These are phyloP conservation scores for Apostichopus parvimensis DNA, from an alignment of 35 echinoderm and acorn worm species.

Conservation along the genomic window DNA sequence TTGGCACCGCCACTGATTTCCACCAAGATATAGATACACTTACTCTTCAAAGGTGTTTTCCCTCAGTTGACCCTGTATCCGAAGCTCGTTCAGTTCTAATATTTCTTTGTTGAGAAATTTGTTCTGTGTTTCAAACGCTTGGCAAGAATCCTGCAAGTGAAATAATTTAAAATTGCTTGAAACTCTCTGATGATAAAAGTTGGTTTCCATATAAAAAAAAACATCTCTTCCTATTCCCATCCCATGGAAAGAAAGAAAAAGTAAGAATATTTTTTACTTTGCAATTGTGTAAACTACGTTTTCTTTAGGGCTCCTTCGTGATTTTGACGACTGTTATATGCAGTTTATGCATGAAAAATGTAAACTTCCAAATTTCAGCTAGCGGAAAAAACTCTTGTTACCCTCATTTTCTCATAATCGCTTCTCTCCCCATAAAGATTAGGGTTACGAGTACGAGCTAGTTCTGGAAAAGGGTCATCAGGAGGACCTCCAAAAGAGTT, in stretches of 20 bases:
- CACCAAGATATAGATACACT: slow-evolving; percentile 24
- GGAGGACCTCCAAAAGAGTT: not conserved
- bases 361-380: too few relatives aligned
- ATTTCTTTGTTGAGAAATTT: slow-evolving; percentile 99
- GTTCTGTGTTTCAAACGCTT: slow-evolving; percentile 95
- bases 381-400: not conserved
- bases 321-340: too few relatives aligned
- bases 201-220: not conserved
- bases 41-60: slow-evolving; percentile 81
- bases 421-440: slow-evolving; percentile 48
- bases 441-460: not conserved
- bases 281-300: too few relatives aligned
- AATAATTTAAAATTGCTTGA: not conserved
- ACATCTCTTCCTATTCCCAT: not conserved
- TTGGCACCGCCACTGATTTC: too few relatives aligned
- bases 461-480: not conserved
- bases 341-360: too few relatives aligned
- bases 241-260: not conserved
- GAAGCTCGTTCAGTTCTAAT: slow-evolving; percentile 86
- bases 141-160: slow-evolving; percentile 77
- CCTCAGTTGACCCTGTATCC: slow-evolving; percentile 73
- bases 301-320: too few relatives aligned
- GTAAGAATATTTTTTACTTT: not conserved
- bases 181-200: not conserved
- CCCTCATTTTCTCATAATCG: slow-evolving; percentile 68